Percentiles rank a stretch among this genome's conserved stretches.
phyloP scores from a whole-genome alignment of 2,797 vertebrate species.

The Acrossocheilus wenchowensis region DNA sequence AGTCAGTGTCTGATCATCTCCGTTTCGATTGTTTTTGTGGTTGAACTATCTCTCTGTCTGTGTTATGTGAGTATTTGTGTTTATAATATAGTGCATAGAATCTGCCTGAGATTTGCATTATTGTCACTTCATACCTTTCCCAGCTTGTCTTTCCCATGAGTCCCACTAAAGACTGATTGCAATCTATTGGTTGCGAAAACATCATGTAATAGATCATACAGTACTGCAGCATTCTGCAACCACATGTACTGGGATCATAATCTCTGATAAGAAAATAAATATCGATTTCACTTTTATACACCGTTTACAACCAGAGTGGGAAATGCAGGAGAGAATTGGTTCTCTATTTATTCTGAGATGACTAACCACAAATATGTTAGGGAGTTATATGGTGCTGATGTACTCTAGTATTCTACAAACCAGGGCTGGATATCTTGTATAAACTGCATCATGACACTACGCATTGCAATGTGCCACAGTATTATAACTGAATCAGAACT shows the following conservation, averaged over 20 bases:
- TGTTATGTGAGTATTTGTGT: not conserved
- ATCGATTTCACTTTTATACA: constrained; percentile 75
- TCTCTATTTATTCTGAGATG: constrained; percentile 17
- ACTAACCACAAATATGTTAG: not conserved
- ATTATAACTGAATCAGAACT: not conserved
- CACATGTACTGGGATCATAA: constrained; percentile 66
- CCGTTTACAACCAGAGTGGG: constrained; percentile 60
- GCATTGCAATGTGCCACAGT: not conserved
- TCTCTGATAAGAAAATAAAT: constrained; percentile 75
- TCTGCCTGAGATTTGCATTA: constrained; percentile 18
- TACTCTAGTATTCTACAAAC: constrained; percentile 1
- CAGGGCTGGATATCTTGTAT: not conserved
- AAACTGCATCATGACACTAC: not conserved
- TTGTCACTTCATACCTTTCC: not conserved
- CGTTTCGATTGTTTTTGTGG: constrained; percentile 4
- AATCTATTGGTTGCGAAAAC: constrained; percentile 28
- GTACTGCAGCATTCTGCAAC: constrained; percentile 67
- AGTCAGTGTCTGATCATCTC: constrained; percentile 29
- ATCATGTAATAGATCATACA: constrained; percentile 12
- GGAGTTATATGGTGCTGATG: not conserved
- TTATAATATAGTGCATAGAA: constrained; percentile 20
- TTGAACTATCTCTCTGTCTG: not conserved
- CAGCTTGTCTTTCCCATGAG: not conserved
- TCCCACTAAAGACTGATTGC: constrained; percentile 11
- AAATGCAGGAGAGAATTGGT: not conserved